Conservation (phyloP, 2,888 invertebrate species). For the Platycnemis pennipes region DNA sequence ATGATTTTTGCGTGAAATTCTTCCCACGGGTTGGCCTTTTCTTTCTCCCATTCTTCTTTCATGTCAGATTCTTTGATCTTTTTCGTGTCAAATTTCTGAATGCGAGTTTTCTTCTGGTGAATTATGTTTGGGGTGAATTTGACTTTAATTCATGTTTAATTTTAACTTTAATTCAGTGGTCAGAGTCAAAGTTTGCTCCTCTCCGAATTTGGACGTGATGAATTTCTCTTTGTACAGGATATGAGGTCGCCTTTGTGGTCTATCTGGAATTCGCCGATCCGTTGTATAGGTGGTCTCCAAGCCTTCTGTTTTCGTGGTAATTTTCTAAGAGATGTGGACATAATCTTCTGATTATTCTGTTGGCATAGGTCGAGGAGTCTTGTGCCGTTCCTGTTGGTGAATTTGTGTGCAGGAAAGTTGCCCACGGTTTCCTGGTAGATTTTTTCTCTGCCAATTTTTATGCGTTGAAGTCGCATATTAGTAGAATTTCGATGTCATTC, state of each 20-base stretch:
- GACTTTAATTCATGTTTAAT: constrained; percentile 4
- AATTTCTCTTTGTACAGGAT: constrained; percentile 54
- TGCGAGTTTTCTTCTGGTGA: no score
- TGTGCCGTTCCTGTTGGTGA: constrained; percentile 68
- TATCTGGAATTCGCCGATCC: constrained; percentile 68
- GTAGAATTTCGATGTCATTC: no score
- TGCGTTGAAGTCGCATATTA: no score
- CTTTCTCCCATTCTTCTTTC: no score
- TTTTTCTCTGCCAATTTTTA: no score
- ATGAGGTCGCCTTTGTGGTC: constrained; percentile 68
- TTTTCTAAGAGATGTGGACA: constrained; percentile 63
- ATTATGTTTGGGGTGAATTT: background rate
- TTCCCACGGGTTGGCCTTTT: no score
- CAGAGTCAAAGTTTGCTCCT: constrained; percentile 66
- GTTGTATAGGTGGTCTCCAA: constrained; percentile 59
- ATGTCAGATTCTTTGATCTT: no score
- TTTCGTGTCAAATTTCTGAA: no score
- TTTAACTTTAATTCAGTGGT: no score
- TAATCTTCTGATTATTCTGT: constrained; percentile 63
- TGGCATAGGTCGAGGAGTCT: constrained; percentile 48
- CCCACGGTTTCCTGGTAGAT: no score
- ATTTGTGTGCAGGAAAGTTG: constrained; percentile 47
- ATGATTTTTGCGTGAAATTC: no score
- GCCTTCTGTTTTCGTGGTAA: constrained; percentile 64
- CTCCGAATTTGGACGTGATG: constrained; percentile 64